Conservation (phyloP, 1,140 invertebrate genomes). For the Protaetia brevitarsis region DNA sequence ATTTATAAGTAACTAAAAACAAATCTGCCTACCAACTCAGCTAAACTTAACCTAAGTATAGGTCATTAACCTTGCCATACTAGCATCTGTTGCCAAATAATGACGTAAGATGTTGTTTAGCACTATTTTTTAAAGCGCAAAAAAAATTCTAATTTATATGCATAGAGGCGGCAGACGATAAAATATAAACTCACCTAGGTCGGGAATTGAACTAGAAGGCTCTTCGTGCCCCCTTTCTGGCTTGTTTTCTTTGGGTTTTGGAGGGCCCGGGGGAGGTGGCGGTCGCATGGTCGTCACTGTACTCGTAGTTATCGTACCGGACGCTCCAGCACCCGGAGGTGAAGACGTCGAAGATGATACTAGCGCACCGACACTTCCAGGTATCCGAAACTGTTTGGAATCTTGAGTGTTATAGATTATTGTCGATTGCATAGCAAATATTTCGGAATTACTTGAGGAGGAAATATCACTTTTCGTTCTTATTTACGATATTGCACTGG, state of each 20-base stretch:
- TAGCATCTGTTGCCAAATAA: slow-evolving; percentile 5
- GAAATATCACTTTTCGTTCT: too few relatives aligned
- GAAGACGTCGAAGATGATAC: slow-evolving; percentile 24
- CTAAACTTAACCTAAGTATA: slow-evolving; percentile 3
- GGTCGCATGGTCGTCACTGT: slow-evolving; percentile 50
- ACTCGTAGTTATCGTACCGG: slow-evolving; percentile 36
- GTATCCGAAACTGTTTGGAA: slow-evolving; percentile 41
- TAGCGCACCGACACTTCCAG: background rate
- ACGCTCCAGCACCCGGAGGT: slow-evolving; percentile 38
- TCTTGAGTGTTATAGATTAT: slow-evolving; percentile 44
- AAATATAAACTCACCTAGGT: slow-evolving; percentile 66
- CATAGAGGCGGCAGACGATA: too few relatives aligned
- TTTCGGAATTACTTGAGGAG: too few relatives aligned
- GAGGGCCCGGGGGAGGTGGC: slow-evolving; percentile 56
- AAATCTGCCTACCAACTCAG: background rate
- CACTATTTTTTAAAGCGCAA: background rate
- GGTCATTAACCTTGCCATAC: slow-evolving; percentile 1
- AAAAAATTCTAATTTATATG: too few relatives aligned
- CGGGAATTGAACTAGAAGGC: slow-evolving; percentile 78
- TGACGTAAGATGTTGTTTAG: slow-evolving; percentile 9
- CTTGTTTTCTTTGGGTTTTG: slow-evolving; percentile 44
- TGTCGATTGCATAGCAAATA: slow-evolving; percentile 43
- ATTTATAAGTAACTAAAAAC: background rate
- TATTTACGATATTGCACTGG: too few relatives aligned
- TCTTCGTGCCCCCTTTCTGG: slow-evolving; percentile 58